Base-by-base conservation (phyloP, 2,797 vertebrate species). In the Gallinago solitaria region DNA sequence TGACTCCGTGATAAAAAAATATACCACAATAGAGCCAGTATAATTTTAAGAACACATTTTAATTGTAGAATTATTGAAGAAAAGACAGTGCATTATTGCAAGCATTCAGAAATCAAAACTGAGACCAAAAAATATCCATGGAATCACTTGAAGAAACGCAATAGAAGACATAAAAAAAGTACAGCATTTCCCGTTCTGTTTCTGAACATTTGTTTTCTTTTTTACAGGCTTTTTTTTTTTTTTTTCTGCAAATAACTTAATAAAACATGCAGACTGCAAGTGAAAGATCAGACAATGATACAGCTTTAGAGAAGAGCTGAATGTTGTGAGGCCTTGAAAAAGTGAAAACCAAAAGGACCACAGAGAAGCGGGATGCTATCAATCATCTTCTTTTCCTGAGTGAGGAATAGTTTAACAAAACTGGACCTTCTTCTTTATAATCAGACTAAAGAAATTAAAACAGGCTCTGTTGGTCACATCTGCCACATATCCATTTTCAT, bases 381-480 rank as follows among this genome's bases (percentile, higher is more conserved):
- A 43, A 33, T 53, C 4, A 43, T 67, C 19, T 33, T 67, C 11
- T 61, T 68, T 76, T 77, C 15, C 9, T 30, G 9, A 73, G 16
- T 48, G 18, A 60, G 4, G 53, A 88, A 73, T 9, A 47, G 5
- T 50, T 63, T 45, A 35, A 30, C 6, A 80, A 69, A 85, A 65
- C 21, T 60, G 6, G 9, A 60, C 7, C 5, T 76, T 60, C 11
- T 45, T 13, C 13, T 68, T 73, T 43, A 64, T 24, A 76, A 88
- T 56, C 7, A 57, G 11, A 86, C 7, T 53, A 48, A 78, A 57
- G 11, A 59, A 54, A 47, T 41, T 25, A 41, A 45, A 92, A 59
- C 9, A 47, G 2, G 2, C 3, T 47, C 9, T 47, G 14, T 48
- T 75, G 32, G 2, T 79, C 2, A 0, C 3, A 8, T 9, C 8